Evolutionary conservation across 2,113 vertebrate genomes (phyloP).

Genomic region (Salvator merianae): DNA sequence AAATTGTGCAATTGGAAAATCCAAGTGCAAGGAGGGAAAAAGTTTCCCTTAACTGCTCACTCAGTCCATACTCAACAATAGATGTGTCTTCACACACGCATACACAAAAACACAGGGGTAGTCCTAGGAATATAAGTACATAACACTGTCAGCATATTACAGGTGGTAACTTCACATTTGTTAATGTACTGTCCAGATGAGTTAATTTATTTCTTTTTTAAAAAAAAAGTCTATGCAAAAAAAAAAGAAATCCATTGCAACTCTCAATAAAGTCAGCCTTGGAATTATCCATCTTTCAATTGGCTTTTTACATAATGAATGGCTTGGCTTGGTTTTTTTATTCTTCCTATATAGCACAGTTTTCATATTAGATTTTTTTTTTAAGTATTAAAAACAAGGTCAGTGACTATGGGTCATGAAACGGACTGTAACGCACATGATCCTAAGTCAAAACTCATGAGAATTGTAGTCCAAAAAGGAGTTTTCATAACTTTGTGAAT

Average conservation of each 20-base stretch:
- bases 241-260: conserved; percentile 66
- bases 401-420: conserved; percentile 65
- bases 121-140: conserved; percentile 75
- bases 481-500: too few relatives aligned
- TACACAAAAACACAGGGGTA: conserved; percentile 56
- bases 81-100: background rate
- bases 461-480: background rate
- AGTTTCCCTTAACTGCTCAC: conserved; percentile 78
- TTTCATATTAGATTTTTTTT: conserved; percentile 50
- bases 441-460: background rate
- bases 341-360: conserved; percentile 59
- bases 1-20: conserved; percentile 79
- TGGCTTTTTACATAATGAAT: conserved; percentile 51
- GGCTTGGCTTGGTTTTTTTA: conserved; percentile 54
- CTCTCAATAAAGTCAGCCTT: conserved; percentile 69
- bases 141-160: conserved; percentile 83
- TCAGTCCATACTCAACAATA: conserved; percentile 61
- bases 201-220: conserved; percentile 60
- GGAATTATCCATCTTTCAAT: conserved; percentile 64
- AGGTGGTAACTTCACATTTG: conserved; percentile 75
- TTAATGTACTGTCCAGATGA: conserved; percentile 71
- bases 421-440: too few relatives aligned
- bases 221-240: conserved; percentile 62
- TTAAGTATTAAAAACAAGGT: conserved; percentile 63
- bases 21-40: conserved; percentile 79